phyloP scores from a whole-genome alignment of 2,888 invertebrate species.

The Pherbina coryleti region DNA sequence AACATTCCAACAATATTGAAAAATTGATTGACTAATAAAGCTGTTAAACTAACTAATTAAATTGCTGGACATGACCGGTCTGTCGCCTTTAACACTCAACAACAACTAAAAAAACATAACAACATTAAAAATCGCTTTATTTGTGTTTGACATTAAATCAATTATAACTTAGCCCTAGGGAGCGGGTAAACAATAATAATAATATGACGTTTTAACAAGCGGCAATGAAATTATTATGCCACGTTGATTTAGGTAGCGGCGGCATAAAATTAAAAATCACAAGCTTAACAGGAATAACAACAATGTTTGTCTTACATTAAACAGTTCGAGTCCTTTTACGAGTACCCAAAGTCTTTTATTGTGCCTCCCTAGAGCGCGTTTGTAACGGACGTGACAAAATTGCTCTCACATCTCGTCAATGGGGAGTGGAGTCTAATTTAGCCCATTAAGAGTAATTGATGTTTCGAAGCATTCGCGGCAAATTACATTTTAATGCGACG shows the following conservation, averaged over 20 bases:
- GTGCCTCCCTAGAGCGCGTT: not conserved
- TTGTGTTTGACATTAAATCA: too few species aligned
- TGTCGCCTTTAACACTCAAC: too few species aligned
- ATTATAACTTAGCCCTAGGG: too few species aligned
- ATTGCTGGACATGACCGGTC: too few species aligned
- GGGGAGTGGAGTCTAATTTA: slow-evolving; percentile 40
- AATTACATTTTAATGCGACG: slow-evolving; percentile 60
- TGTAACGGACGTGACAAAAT: not conserved
- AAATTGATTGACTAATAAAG: too few species aligned
- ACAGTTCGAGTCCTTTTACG: not conserved
- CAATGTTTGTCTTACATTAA: not conserved
- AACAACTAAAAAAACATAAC: too few species aligned
- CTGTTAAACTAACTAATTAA: too few species aligned
- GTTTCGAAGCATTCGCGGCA: slow-evolving; percentile 60
- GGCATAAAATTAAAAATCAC: not conserved
- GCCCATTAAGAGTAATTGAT: slow-evolving; percentile 64
- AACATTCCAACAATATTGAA: too few species aligned
- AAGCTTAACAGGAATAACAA: not conserved
- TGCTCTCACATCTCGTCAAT: not conserved
- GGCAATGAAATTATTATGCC: too few species aligned
- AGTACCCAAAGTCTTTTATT: not conserved
- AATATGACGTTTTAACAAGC: too few species aligned
- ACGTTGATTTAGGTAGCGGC: not conserved
- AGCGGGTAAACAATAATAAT: too few species aligned
- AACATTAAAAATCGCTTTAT: too few species aligned